These are phyloP conservation scores for Liopterus haemorrhoidalis DNA, from an alignment of 2,888 invertebrate genomes.

Conservation along the genomic window DNA sequence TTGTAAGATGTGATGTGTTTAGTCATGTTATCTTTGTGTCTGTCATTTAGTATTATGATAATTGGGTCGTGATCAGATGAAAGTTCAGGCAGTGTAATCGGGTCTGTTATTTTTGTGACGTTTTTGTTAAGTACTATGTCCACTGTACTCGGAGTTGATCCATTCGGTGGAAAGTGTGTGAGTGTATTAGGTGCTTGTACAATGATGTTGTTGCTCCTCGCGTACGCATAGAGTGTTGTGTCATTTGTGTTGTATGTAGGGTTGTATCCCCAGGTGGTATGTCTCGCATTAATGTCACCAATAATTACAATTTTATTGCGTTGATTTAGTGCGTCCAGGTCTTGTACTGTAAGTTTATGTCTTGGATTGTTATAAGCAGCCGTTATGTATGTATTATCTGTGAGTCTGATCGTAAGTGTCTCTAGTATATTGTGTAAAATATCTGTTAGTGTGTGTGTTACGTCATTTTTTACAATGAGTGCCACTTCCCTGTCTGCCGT, in stretches of 20 bases:
- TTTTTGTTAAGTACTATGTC: constrained; percentile 34
- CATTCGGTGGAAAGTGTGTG: constrained; percentile 31
- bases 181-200: constrained; percentile 30
- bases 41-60: constrained; percentile 21
- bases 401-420: constrained; percentile 24
- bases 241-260: too few relatives aligned
- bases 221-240: too few relatives aligned
- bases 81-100: constrained; percentile 23
- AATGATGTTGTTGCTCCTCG: too few relatives aligned
- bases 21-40: background rate
- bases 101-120: constrained; percentile 19
- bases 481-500: constrained; percentile 30
- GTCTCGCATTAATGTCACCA: too few relatives aligned
- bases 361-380: too few relatives aligned
- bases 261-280: too few relatives aligned
- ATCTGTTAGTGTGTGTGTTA: too few relatives aligned
- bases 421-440: too few relatives aligned
- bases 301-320: constrained; percentile 23
- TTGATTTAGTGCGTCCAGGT: constrained; percentile 23
- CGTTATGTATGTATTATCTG: too few relatives aligned
- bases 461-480: constrained; percentile 27
- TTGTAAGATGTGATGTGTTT: constrained; percentile 2
- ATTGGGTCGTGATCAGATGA: constrained; percentile 33
- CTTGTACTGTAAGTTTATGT: constrained; percentile 21
- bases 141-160: too few relatives aligned